A percentile compares a stretch with the other conserved stretches of the same genome.
Evolutionary conservation across 2,797 vertebrate species (phyloP).

Genomic region (Oceanodroma leucorhoa): DNA sequence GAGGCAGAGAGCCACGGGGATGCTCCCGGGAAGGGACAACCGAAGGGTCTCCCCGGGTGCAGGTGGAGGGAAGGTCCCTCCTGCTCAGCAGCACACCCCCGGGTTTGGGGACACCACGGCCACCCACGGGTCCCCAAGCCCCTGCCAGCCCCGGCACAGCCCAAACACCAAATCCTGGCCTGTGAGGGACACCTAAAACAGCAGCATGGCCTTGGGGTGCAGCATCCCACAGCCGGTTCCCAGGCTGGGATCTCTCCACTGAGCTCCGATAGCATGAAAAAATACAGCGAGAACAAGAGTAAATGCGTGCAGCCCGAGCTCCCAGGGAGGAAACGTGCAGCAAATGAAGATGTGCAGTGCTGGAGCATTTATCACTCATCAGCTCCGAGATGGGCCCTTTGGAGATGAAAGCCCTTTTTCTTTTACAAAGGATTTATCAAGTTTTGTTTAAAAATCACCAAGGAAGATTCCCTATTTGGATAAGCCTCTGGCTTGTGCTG

Average conservation of each 20-base stretch:
- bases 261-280: neutral
- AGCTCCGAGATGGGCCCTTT: neutral
- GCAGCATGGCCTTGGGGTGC: neutral
- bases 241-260: neutral
- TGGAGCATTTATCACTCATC: neutral
- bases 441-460: neutral
- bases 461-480: constrained; percentile 6
- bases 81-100: neutral
- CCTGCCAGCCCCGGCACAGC: neutral
- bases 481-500: neutral
- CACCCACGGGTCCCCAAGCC: rapidly evolving
- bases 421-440: neutral
- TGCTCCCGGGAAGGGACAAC: neutral
- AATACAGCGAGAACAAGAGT: rapidly evolving
- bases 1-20: rapidly evolving
- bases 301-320: rapidly evolving
- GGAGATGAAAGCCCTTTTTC: neutral
- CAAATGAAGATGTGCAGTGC: neutral
- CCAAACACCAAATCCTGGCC: neutral
- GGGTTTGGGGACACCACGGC: neutral
- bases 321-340: neutral
- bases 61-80: neutral
- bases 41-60: rapidly evolving
- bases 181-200: neutral
- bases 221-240: rapidly evolving